phyloP scores from a whole-genome alignment of 1,140 invertebrate species.

The Eueides isabella region DNA sequence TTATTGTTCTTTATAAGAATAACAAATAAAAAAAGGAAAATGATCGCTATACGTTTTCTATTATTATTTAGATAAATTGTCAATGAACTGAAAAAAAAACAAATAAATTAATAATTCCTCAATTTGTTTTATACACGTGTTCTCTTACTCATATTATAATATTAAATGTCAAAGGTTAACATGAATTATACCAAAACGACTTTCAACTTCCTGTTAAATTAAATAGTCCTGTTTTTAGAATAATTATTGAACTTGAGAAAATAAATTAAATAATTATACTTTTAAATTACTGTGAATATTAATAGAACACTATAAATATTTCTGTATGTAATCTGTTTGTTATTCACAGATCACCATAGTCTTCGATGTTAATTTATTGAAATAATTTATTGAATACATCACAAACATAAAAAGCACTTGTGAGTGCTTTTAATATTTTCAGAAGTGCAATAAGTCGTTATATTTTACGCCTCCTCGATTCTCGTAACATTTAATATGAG shows the following conservation, averaged over 20 bases:
- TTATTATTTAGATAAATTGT: too few relatives aligned
- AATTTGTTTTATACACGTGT: background rate
- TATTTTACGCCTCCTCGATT: background rate
- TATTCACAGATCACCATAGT: background rate
- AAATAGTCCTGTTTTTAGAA: background rate
- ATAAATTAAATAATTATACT: background rate
- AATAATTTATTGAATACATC: too few relatives aligned
- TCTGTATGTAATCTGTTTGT: background rate
- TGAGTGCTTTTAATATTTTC: background rate
- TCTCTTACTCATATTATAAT: background rate
- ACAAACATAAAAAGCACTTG: background rate
- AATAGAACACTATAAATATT: background rate
- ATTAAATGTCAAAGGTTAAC: background rate
- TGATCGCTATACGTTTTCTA: too few relatives aligned
- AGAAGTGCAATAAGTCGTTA: slow-evolving; percentile 1
- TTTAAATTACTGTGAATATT: too few relatives aligned
- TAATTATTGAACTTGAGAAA: background rate
- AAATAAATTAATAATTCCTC: too few relatives aligned
- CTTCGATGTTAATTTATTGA: too few relatives aligned
- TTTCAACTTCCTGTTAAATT: background rate
- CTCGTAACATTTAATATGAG: slow-evolving; percentile 13
- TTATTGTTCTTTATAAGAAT: too few relatives aligned
- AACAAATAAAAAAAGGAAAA: too few relatives aligned
- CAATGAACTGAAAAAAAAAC: too few relatives aligned
- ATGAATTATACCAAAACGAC: background rate